Percentiles rank a stretch among this genome's conserved stretches.
Evolutionary conservation across 2,113 vertebrate genomes (phyloP).

Genomic region (Anoplopoma fimbria): DNA sequence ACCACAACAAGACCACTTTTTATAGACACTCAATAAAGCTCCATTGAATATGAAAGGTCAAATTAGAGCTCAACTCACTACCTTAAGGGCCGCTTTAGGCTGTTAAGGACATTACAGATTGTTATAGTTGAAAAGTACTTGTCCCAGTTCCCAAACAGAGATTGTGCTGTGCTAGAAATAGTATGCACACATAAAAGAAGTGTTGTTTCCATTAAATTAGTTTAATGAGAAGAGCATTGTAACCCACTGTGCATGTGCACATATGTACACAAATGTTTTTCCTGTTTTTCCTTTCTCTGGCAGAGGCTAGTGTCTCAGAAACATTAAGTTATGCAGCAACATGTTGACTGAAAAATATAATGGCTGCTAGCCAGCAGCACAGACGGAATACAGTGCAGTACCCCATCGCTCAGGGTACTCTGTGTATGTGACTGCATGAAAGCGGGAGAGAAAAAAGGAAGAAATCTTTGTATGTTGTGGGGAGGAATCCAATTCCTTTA

Average conservation of each 20-base stretch:
- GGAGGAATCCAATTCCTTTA: not conserved
- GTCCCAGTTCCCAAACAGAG: slow-evolving; percentile 2
- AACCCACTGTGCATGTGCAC: not conserved
- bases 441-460: not conserved
- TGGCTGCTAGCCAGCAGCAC: slow-evolving; percentile 41
- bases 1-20: not conserved
- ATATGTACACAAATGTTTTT: not conserved
- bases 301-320: slow-evolving; percentile 1
- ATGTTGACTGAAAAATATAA: slow-evolving; percentile 18
- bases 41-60: slow-evolving; percentile 29
- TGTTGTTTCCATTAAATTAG: not conserved
- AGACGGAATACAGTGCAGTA: slow-evolving; percentile 27
- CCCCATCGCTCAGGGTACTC: slow-evolving; percentile 14
- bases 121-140: slow-evolving; percentile 26
- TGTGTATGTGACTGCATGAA: slow-evolving; percentile 23
- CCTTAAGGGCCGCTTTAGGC: not conserved
- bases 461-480: slow-evolving; percentile 4
- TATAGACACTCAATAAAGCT: not conserved
- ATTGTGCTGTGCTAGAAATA: not conserved
- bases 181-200: not conserved
- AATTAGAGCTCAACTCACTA: not conserved
- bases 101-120: slow-evolving; percentile 17
- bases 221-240: not conserved
- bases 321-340: slow-evolving; percentile 22
- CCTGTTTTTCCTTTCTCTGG: slow-evolving; percentile 1